These are phyloP conservation scores for Drosophila multiciliata DNA, from an alignment of 2,888 invertebrate genomes.

Conservation along the genomic window DNA sequence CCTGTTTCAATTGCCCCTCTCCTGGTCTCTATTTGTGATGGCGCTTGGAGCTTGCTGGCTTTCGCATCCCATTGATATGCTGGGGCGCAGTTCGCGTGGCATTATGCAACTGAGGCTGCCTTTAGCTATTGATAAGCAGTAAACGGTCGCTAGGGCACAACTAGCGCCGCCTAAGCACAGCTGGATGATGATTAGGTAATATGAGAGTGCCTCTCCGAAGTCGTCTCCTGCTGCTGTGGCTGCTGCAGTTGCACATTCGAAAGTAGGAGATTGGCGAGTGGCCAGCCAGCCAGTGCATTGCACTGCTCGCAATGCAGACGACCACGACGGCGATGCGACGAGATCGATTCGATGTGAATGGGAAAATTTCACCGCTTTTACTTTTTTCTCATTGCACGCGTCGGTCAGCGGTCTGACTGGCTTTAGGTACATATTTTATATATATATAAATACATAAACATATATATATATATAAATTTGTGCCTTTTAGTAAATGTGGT, in stretches of 20 bases:
- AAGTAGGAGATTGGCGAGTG: conserved; percentile 38
- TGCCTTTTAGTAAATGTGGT: conserved; percentile 49
- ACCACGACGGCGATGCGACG: conserved; percentile 44
- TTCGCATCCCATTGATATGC: conserved; percentile 72
- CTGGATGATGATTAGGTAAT: conserved; percentile 34
- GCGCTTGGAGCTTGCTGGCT: conserved; percentile 2
- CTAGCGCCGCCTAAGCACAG: conserved; percentile 1
- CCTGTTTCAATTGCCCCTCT: not conserved
- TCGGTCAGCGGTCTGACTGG: conserved; percentile 34
- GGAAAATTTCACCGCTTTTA: conserved; percentile 79
- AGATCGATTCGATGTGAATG: conserved; percentile 75
- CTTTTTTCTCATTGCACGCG: conserved; percentile 65
- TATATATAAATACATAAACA: conserved; percentile 1
- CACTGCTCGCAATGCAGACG: conserved; percentile 62
- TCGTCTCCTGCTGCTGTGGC: not conserved
- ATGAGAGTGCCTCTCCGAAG: conserved; percentile 13
- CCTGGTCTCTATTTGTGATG: not conserved
- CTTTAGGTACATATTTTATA: conserved; percentile 16
- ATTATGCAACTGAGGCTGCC: conserved; percentile 45
- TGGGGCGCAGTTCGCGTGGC: conserved; percentile 44
- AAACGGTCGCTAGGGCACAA: conserved; percentile 1
- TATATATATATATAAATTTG: conserved; percentile 14
- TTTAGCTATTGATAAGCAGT: conserved; percentile 38
- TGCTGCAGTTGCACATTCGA: conserved; percentile 29
- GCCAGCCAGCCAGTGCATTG: conserved; percentile 65